These are phyloP conservation scores for Labia minor DNA, from an alignment of 2,888 invertebrate genomes.

Conservation along the genomic window DNA sequence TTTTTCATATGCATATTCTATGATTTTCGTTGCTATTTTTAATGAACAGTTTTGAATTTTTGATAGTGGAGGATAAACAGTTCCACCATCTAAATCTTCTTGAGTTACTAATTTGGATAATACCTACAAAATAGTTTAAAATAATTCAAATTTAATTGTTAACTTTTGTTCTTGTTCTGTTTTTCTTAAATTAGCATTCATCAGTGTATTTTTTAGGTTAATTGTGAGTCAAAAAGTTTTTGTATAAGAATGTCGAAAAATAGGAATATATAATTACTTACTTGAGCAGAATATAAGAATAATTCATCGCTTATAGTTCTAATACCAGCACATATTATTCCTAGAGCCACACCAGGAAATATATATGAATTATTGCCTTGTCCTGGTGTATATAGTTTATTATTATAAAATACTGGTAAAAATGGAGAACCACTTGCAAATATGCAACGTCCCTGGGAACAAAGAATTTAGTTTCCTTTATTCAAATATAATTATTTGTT, in stretches of 20 bases:
- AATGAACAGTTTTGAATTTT: constrained; percentile 80
- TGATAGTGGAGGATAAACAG: constrained; percentile 82
- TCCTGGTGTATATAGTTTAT: constrained; percentile 75
- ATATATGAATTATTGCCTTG: constrained; percentile 98
- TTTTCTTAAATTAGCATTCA: background rate
- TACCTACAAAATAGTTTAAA: constrained; percentile 44
- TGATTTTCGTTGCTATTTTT: constrained; percentile 76
- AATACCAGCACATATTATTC: constrained; percentile 81
- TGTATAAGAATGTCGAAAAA: too few relatives aligned
- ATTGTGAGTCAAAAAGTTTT: too few relatives aligned
- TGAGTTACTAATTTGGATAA: constrained; percentile 76
- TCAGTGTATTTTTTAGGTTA: too few relatives aligned
- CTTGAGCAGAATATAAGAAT: constrained; percentile 90
- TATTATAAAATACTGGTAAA: constrained; percentile 66
- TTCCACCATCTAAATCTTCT: constrained; percentile 69
- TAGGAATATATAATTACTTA: constrained; percentile 32
- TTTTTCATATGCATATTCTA: constrained; percentile 79
- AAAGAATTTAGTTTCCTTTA: too few relatives aligned
- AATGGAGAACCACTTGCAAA: constrained; percentile 97
- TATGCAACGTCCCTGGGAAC: constrained; percentile 69
- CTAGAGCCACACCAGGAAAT: constrained; percentile 91
- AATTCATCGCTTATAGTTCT: constrained; percentile 88
- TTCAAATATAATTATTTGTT: too few relatives aligned
- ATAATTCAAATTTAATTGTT: background rate
- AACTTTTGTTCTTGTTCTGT: background rate